Base-by-base conservation (phyloP, 2,113 vertebrate species). In the rat (Rattus norvegicus) region DNA sequence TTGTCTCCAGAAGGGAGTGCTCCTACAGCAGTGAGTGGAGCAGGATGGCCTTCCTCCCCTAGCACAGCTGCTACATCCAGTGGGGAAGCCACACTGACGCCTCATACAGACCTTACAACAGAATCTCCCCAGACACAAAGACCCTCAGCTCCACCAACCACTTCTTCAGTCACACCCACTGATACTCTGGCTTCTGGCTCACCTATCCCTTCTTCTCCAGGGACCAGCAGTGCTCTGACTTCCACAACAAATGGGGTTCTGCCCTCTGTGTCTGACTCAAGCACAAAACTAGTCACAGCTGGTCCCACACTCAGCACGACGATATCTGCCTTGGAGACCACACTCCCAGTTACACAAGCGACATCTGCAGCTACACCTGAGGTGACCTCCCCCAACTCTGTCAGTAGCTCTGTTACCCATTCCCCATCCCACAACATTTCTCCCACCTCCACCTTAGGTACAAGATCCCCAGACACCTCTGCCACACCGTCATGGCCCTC, bases 261-360 rank as follows among this genome's bases (percentile, higher is more conserved):
- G 16, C 9, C 61, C 10, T 52, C 28, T 2, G 0, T 3, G 0
- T n/a, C 17, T 11, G 9, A 3, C 7, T 9, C 67, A 24, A 54
- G 47, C 7, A 33, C 49, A 54, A 14, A 28, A 54, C 13, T 5
- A 0, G 49, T 16, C 14, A 4, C 7, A 2, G 7, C 13, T 0
- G 2, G 0, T 1, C 22, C 36, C 28, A 0, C 36, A 1, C 5
- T 26, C 2, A 36, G 28, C 2, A 47, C 7, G 0, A 5, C 7
- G 2, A 0, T 22, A 0, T 47, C 36, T 1, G 33, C 80, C 30
- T 36, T 69, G 28, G 30, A 4, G 6, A 22, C 85, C 30, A 33
- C 19, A 2, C 5, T 47, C 16, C 17, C 24, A 5, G 4, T 30
- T 2, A 7, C 63, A 26, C 1, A 59, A 2, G 2, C 1, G 22